Conservation (phyloP, 2,797 vertebrate species). For the Botia kubotai region DNA sequence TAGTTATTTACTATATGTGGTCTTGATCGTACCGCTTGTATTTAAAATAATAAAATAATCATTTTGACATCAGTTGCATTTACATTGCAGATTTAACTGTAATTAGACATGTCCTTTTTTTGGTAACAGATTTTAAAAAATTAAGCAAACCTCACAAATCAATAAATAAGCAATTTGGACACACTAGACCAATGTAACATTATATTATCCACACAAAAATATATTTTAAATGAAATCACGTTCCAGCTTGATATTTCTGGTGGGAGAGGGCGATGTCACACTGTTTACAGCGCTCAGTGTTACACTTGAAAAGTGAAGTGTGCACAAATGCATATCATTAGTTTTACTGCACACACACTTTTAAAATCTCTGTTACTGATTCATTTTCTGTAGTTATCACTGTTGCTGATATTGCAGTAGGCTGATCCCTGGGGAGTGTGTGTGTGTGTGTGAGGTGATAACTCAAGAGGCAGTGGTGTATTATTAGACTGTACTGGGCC, state of each 20-base stretch:
- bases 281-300: not conserved
- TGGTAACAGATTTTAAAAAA: too few relatives aligned
- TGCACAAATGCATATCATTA: slow-evolving; percentile 17
- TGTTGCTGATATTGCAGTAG: slow-evolving; percentile 49
- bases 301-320: slow-evolving; percentile 4
- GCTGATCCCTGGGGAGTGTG: slow-evolving; percentile 41
- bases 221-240: not conserved
- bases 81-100: too few relatives aligned
- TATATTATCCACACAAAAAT: not conserved
- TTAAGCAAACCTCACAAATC: too few relatives aligned
- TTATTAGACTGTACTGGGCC: slow-evolving; percentile 77
- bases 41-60: too few relatives aligned
- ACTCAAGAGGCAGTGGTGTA: slow-evolving; percentile 71
- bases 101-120: too few relatives aligned
- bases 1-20: too few relatives aligned
- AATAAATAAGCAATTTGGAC: too few relatives aligned
- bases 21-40: too few relatives aligned
- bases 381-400: slow-evolving; percentile 35
- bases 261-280: not conserved
- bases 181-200: not conserved
- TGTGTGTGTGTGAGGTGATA: slow-evolving; percentile 59
- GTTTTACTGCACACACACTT: slow-evolving; percentile 9
- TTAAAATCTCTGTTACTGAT: slow-evolving; percentile 26
- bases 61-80: too few relatives aligned
- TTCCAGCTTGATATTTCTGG: not conserved